A percentile compares a stretch with the other conserved stretches of the same genome.
Conservation (phyloP, 2,888 invertebrate species). For the Polydesmus complanatus region DNA sequence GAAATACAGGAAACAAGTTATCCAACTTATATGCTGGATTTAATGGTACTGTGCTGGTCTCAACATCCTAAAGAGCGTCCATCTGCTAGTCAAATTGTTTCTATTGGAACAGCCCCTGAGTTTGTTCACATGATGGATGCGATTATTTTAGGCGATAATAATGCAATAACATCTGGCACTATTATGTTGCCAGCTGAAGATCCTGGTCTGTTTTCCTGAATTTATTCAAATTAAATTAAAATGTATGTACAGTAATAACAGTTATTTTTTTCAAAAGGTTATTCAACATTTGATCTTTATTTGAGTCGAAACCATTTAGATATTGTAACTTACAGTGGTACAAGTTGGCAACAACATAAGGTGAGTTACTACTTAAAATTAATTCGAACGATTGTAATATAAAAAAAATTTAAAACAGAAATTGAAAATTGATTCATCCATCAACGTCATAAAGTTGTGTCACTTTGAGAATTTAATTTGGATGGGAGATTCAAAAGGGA, state of each 20-base stretch:
- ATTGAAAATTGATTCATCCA: background rate
- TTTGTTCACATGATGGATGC: slow-evolving; percentile 75
- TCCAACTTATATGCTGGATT: slow-evolving; percentile 76
- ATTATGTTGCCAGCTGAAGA: slow-evolving; percentile 9
- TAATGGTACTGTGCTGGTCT: slow-evolving; percentile 94
- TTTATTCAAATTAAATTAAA: no score
- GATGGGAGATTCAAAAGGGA: slow-evolving; percentile 80
- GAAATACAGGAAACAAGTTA: slow-evolving; percentile 55
- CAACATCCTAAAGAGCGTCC: slow-evolving; percentile 65
- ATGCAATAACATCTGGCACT: slow-evolving; percentile 16
- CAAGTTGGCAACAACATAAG: slow-evolving; percentile 29
- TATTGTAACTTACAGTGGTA: slow-evolving; percentile 27
- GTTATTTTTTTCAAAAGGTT: background rate
- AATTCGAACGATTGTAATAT: no score
- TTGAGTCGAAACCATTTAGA: slow-evolving; percentile 26
- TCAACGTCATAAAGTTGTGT: slow-evolving; percentile 45
- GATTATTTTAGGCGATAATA: slow-evolving; percentile 45
- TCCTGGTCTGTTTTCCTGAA: slow-evolving; percentile 9
- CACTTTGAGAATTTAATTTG: slow-evolving; percentile 63
- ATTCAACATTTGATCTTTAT: slow-evolving; percentile 19
- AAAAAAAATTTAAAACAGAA: background rate
- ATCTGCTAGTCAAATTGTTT: slow-evolving; percentile 87
- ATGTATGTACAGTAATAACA: background rate
- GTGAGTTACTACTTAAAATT: no score
- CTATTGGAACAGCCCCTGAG: slow-evolving; percentile 80